phyloP scores from a whole-genome alignment of 1,140 invertebrate genomes.

The Ostrea denselamellosa region DNA sequence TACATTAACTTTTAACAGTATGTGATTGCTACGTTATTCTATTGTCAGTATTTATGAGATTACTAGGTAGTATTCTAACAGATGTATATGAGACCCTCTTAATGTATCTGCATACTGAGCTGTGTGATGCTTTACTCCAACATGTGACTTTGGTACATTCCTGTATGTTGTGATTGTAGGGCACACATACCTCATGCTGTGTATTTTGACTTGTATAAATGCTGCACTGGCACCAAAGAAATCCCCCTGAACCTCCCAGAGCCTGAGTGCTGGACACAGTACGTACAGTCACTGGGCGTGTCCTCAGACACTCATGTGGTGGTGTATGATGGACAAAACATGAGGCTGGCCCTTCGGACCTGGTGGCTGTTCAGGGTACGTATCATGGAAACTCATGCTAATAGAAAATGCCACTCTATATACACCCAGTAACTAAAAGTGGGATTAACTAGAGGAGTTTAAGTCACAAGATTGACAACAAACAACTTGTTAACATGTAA shows the following conservation, averaged over 20 bases:
- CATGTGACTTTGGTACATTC: not conserved
- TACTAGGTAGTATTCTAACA: no score
- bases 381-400: not conserved
- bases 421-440: no score
- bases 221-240: conserved; percentile 51
- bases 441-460: no score
- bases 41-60: no score
- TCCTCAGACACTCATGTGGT: conserved; percentile 69
- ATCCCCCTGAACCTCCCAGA: conserved; percentile 65
- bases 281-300: conserved; percentile 67
- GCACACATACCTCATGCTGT: conserved; percentile 65
- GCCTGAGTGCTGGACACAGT: conserved; percentile 66
- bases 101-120: no score
- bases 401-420: not conserved
- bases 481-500: no score
- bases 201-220: conserved; percentile 64
- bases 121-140: no score
- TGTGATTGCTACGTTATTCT: no score
- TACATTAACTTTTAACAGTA: no score
- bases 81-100: no score
- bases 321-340: conserved; percentile 68
- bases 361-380: conserved; percentile 74
- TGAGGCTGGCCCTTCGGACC: conserved; percentile 61
- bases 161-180: conserved; percentile 44
- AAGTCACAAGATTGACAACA: no score